These are phyloP conservation scores for Aepyceros melampus DNA, from an alignment of 2,113 vertebrate genomes.

Conservation along the genomic window DNA sequence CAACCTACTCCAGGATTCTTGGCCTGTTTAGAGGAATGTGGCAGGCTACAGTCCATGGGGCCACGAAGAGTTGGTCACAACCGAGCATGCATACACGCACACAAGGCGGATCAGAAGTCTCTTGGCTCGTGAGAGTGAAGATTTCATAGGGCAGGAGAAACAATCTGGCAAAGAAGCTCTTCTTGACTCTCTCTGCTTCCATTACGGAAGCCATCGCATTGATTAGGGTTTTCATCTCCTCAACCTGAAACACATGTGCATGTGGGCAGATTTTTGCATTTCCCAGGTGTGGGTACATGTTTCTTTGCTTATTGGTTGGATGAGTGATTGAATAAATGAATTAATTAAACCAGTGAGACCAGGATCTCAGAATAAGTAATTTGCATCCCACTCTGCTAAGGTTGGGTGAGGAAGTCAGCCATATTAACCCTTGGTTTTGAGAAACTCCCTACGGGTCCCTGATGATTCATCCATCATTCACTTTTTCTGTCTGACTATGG, in stretches of 20 bases:
- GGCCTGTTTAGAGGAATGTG: neutral
- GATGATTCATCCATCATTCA: neutral
- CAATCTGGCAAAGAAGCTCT: neutral
- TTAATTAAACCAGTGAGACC: neutral
- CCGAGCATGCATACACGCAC: neutral
- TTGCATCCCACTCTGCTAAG: neutral
- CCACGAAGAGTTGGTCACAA: rapidly evolving
- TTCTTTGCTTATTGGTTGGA: neutral
- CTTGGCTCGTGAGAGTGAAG: neutral
- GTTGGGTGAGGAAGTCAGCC: neutral
- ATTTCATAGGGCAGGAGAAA: neutral
- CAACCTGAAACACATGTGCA: neutral
- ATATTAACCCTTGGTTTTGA: neutral
- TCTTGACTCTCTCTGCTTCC: neutral
- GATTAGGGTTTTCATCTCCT: neutral
- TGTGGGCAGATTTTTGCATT: neutral
- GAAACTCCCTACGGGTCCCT: neutral
- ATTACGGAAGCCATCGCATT: neutral
- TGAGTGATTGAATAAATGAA: conserved; percentile 1
- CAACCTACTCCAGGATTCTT: neutral
- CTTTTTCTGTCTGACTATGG: neutral
- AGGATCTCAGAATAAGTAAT: neutral
- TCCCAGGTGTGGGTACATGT: neutral
- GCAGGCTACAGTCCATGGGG: neutral
- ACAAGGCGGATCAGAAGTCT: neutral